phyloP scores from a whole-genome alignment of 2,113 vertebrate genomes.

The Grammomys surdaster region DNA sequence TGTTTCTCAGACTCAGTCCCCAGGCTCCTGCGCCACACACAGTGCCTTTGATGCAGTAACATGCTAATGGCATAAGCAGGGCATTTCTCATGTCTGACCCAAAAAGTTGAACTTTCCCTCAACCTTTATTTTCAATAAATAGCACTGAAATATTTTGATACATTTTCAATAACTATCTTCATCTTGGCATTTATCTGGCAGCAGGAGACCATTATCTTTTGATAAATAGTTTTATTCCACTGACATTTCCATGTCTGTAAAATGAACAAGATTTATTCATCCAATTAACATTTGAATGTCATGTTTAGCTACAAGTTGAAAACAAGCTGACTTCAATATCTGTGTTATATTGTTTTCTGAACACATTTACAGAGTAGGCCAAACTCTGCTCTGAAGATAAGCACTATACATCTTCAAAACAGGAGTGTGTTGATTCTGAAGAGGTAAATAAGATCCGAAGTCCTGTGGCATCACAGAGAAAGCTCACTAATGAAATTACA shows the following conservation, averaged over 20 bases:
- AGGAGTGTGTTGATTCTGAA: neutral
- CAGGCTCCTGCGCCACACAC: neutral
- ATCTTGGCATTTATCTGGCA: constrained; percentile 87
- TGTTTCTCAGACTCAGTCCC: constrained; percentile 20
- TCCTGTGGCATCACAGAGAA: constrained; percentile 14
- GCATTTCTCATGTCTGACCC: constrained; percentile 77
- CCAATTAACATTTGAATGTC: constrained; percentile 90
- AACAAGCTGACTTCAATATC: constrained; percentile 84
- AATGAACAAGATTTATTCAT: constrained; percentile 89
- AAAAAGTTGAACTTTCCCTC: constrained; percentile 78
- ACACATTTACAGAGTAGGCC: constrained; percentile 75
- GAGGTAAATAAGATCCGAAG: neutral
- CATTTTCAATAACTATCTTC: constrained; percentile 85
- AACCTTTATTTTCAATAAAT: constrained; percentile 85
- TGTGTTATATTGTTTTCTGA: constrained; percentile 81
- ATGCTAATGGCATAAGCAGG: constrained; percentile 62
- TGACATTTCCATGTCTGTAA: constrained; percentile 88
- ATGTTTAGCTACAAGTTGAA: constrained; percentile 86
- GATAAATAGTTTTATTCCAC: constrained; percentile 87
- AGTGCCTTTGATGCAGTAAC: constrained; percentile 46
- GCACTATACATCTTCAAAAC: constrained; percentile 35
- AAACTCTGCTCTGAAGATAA: constrained; percentile 68
- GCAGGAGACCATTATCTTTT: constrained; percentile 86
- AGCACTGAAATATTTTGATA: constrained; percentile 84
- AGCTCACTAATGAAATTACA: constrained; percentile 48